Evolutionary conservation across 2,888 invertebrate species (phyloP).

Genomic region (Heliconius ethilla): DNA sequence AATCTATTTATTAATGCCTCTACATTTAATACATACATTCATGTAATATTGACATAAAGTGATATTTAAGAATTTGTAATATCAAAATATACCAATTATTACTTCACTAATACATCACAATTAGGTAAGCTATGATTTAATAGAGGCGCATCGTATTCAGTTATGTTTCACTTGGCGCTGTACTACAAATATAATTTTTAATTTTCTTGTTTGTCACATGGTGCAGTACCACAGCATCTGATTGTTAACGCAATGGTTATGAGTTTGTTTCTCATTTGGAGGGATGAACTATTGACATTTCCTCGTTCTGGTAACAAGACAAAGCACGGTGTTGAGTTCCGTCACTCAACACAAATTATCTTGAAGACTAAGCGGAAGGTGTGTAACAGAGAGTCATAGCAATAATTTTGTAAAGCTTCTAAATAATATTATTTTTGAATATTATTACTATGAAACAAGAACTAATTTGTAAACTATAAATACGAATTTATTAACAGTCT

Average conservation of each 20-base stretch:
- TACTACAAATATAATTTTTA: too few species aligned
- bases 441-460: background rate
- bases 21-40: too few species aligned
- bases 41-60: background rate
- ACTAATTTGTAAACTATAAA: background rate
- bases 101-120: slow-evolving; percentile 20
- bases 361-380: too few species aligned
- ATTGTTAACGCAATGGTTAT: background rate
- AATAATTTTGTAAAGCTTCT: background rate
- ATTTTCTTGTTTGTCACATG: too few species aligned
- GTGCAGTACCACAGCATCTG: background rate
- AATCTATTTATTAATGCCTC: background rate
- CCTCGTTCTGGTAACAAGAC: too few species aligned
- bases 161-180: background rate
- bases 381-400: too few species aligned
- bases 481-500: background rate
- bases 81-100: slow-evolving; percentile 7
- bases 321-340: too few species aligned
- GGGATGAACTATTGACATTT: background rate
- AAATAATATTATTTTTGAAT: background rate
- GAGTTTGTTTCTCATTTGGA: background rate
- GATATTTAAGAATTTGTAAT: background rate
- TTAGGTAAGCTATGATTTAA: slow-evolving; percentile 16
- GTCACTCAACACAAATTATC: too few species aligned
- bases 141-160: background rate